Base-by-base conservation (phyloP, 2,888 invertebrate species). In the Eutolmus rufibarbis region DNA sequence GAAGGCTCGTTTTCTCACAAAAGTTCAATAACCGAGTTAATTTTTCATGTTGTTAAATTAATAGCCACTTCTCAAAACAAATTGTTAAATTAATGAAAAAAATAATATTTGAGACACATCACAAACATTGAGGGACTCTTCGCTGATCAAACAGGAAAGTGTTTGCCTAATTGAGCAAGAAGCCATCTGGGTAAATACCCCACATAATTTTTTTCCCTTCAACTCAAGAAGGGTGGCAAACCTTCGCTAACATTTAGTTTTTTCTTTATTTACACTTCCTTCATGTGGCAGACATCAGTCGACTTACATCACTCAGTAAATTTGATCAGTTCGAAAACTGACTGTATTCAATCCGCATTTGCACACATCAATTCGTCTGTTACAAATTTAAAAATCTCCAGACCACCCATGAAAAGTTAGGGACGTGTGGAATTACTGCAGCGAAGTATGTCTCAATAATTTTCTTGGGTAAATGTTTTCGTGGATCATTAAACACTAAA, bases 401-500 rank as follows among this genome's bases (percentile, higher is more conserved):
- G 79, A 79, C 79, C 79, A 56, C 79, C 79, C 79, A 79, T 34
- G 79, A 79, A 46, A 79, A 28, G 16, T 40, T 40, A 40, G 51
- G 79, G 51, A 66, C 34, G 46, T 19, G 19, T 78, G 43, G 40
- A 46, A 78, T 43, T n/a, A 1, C 14, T 19, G n/a, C 12, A 2
- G 34, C 14, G 16, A 76, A 76, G 76, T 34, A 76, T 37, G 51
- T 46, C 43, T 28, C 37, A 34, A 79, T 51, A 51, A 51, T 51
- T 79, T 43, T 79, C 79, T 79, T 46, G 23, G 31, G 79, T 40
- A 79, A 51, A 79, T 79, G 51, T 79, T 79, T 51, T 79, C 79
- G 23, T 79, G 79, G 51, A 79, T 79, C 79, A 79, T 79, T 79
- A 43, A 79, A 79, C 79, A 79, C 14, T 31, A 79, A 79, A 79